Base-by-base conservation (phyloP, 2,113 vertebrate genomes). In the Sinocyclocheilus anshuiensis region DNA sequence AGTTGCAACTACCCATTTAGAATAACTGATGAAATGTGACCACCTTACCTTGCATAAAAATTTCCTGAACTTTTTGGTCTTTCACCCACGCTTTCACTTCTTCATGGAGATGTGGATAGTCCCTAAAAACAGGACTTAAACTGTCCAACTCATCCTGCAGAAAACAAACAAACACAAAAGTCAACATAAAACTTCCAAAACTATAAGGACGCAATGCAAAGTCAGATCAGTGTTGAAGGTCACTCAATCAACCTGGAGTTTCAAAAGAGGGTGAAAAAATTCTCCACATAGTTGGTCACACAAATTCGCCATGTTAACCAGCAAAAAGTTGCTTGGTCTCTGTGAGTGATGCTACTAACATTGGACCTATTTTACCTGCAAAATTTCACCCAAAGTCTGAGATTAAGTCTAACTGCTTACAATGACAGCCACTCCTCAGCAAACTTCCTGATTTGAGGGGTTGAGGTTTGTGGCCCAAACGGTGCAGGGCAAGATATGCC, bases 1-100 rank as follows among this genome's bases (percentile, higher is more conserved):
- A 45, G 13, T 67, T 67, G 0, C 12, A 65, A 15, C 5, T 6
- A 5, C 42, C 9, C 42, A 2, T 45, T 45, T 45, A 67, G 13
- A 16, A 39, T 9, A 39, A 11, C 12, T 13, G 42, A 45, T 45
- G 42, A 24, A 15, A 1, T 55, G 3, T 82, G 88, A 77, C 10
- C 1, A 6, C 39, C 90, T 94, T 96, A 98, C 97, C 97, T 99
- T 99, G 97, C 97, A 99, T 97, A 97, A 99, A 99, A 96, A 99
- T 99, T 93, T 99, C 98, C 95, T 99, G 98, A 94, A 97, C 97
- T 91, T 99, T 99, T 94, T 99, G 97, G 93, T 99, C 96, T 95
- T 99, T 99, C 89, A 99, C 96, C 98, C 98, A 99, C 94, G 96
- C 93, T 94, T 97, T 98, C 92, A 99, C 96, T 92, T 99, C 98